Conservation (phyloP, 2,113 vertebrate genomes). For the Calcarius ornatus region DNA sequence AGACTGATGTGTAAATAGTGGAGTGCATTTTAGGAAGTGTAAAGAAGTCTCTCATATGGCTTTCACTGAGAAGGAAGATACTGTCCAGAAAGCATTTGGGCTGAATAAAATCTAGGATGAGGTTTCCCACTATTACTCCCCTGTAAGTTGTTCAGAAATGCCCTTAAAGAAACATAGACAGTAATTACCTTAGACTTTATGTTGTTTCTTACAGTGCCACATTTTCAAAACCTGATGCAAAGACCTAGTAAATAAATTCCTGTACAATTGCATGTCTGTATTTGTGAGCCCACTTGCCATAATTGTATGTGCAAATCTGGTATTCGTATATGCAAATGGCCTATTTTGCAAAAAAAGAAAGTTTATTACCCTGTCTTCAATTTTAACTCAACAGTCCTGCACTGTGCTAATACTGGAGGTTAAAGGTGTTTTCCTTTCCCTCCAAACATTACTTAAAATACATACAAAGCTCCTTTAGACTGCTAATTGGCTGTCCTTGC, state of each 20-base stretch:
- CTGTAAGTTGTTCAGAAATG: background rate
- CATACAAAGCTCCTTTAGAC: background rate
- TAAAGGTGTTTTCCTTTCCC: background rate
- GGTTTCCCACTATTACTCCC: background rate
- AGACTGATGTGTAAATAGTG: background rate
- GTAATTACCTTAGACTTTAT: background rate
- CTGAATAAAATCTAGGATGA: background rate
- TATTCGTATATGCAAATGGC: background rate
- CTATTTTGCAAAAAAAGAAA: background rate
- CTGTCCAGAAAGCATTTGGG: background rate
- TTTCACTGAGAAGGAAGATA: background rate
- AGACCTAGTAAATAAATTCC: background rate
- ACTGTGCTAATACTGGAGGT: background rate
- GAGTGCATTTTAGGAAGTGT: background rate
- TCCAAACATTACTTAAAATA: background rate
- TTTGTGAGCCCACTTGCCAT: conserved; percentile 14
- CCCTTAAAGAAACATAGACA: background rate
- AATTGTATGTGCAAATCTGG: conserved; percentile 3
- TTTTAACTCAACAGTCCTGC: background rate
- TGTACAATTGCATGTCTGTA: conserved; percentile 24
- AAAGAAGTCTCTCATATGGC: background rate
- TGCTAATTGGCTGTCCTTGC: background rate
- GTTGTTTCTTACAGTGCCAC: background rate
- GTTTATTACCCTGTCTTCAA: background rate
- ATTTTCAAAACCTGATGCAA: background rate